Base-by-base conservation (phyloP, 1,140 invertebrate species). In the Lepidurus packardi region DNA sequence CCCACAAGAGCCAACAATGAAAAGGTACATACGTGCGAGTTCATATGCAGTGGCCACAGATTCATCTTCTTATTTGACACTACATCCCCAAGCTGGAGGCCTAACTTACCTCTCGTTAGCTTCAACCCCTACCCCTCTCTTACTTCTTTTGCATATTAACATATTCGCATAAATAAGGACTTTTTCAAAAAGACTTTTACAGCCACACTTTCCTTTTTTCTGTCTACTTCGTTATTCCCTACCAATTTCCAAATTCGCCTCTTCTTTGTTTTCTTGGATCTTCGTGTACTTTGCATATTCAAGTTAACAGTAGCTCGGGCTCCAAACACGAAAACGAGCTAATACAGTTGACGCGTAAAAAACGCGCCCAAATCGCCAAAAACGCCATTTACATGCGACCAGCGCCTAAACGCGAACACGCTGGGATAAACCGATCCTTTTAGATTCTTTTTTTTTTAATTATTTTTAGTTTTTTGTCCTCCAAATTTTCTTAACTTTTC, bases 21-120 rank as follows among this genome's bases (percentile, higher is more conserved):
- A 21, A 9, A 65, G 53, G 5, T n/a, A n/a, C 53, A 65, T 65
- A 13, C 53, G 53, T 13, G 53, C 53, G 53, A 65, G 53, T 65
- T 65, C 53, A 65, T 65, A 65, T 65, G 53, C 53, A 65, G 53
- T 65, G 53, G 53, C 53, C 53, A 21, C 13, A 65, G 53, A 65
- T 65, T 65, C 53, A 65, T 65, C 53, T n/a, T 65, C 53, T 13
- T 34, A 34, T 34, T 34, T 34, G 34, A 34, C 34, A 34, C 34
- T 7, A 13, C 53, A n/a, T 65, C 53, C 13, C 9, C 8, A 65
- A 65, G 16, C 21, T 65, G 16, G 16, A n/a, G 16, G 16, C 7
- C 53, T 21, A 13, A 21, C 53, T 65, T 65, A 65, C 53, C 53
- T 47, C 45, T 65, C 53, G 53, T 65, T 65, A 16, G 53, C 53